Evolutionary conservation across 2,113 vertebrate species (phyloP).

Genomic region (Amphiprion percula): DNA sequence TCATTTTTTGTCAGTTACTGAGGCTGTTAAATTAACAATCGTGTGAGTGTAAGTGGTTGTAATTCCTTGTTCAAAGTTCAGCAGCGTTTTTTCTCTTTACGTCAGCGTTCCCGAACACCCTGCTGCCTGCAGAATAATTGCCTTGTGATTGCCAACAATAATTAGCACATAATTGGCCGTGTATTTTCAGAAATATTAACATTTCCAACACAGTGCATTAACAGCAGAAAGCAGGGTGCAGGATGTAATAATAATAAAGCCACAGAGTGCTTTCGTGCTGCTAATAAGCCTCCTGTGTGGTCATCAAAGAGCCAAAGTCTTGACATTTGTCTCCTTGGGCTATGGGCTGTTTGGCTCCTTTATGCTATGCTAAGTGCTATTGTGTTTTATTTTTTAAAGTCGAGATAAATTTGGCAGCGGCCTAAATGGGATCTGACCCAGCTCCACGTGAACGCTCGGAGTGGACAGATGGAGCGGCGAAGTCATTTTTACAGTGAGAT

Average conservation of each 20-base stretch:
- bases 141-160: slow-evolving; percentile 33
- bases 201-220: neutral
- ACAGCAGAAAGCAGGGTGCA: neutral
- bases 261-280: neutral
- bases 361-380: slow-evolving; percentile 12
- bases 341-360: slow-evolving; percentile 22
- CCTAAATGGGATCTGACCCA: slow-evolving; percentile 60
- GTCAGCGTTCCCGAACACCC: no score
- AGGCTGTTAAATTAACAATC: no score
- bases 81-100: no score
- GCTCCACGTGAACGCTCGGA: slow-evolving; percentile 40
- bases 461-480: slow-evolving; percentile 72
- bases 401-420: slow-evolving; percentile 63
- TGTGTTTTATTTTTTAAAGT: slow-evolving; percentile 45
- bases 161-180: slow-evolving; percentile 13
- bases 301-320: slow-evolving; percentile 23
- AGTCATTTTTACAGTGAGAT: slow-evolving; percentile 67
- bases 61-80: no score
- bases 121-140: slow-evolving; percentile 12
- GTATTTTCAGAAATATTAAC: no score
- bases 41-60: no score
- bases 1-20: no score
- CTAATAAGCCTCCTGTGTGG: slow-evolving; percentile 9
- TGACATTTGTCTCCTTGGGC: slow-evolving; percentile 38
- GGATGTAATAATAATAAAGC: slow-evolving; percentile 15